These are phyloP conservation scores for Aulostomus chinensis DNA, from an alignment of 2,797 vertebrate genomes.

Conservation along the genomic window DNA sequence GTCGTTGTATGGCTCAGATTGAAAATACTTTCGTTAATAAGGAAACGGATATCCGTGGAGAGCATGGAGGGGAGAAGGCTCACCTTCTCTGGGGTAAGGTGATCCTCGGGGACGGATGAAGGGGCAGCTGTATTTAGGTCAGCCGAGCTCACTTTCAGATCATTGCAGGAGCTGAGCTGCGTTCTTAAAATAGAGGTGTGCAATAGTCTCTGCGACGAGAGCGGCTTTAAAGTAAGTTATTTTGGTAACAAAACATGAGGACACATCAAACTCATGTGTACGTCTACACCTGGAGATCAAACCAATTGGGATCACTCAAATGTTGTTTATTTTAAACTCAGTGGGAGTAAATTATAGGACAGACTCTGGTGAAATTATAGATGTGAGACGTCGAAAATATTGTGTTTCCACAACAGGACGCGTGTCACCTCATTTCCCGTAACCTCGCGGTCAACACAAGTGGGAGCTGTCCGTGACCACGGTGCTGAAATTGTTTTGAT, in stretches of 20 bases:
- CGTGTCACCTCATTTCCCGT: not conserved
- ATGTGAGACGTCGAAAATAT: no score
- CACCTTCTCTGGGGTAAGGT: conserved; percentile 64
- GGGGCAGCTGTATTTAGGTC: conserved; percentile 59
- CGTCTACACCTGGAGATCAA: not conserved
- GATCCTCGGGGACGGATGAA: conserved; percentile 59
- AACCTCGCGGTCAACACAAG: not conserved
- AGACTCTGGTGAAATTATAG: not conserved
- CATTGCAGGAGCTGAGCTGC: conserved; percentile 10
- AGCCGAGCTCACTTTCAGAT: conserved; percentile 49
- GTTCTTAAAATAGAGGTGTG: conserved; percentile 7
- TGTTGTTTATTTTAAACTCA: not conserved
- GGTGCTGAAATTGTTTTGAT: conserved; percentile 59
- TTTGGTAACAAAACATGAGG: not conserved
- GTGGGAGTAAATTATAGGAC: not conserved
- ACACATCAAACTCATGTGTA: not conserved
- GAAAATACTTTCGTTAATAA: conserved; percentile 78
- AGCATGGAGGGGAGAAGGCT: conserved; percentile 55
- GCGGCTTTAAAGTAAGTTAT: not conserved
- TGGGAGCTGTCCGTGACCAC: conserved; percentile 54
- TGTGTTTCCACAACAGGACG: not conserved
- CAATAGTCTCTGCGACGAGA: not conserved
- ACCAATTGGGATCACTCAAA: not conserved
- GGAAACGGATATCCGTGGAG: conserved; percentile 68
- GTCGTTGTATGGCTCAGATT: conserved; percentile 72